Evolutionary conservation across 2,888 invertebrate species (phyloP).

Genomic region (Microplitis deprimator): DNA sequence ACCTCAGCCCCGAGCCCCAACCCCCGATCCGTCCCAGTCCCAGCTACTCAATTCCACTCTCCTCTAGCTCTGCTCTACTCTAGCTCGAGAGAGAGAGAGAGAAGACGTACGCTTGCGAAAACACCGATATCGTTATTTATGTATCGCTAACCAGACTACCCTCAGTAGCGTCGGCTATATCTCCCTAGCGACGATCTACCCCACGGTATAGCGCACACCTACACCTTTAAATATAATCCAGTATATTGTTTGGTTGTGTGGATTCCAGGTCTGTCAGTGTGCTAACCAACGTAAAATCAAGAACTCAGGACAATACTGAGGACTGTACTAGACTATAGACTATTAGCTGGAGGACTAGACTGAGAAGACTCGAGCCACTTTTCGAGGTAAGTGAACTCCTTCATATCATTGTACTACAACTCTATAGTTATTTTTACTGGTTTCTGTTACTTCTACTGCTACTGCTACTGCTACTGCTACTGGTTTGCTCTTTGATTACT

Average conservation of each 20-base stretch:
- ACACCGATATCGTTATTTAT: constrained; percentile 69
- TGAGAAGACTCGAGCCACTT: not conserved
- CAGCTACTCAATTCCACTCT: too few species aligned
- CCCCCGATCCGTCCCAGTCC: too few species aligned
- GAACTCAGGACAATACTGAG: not conserved
- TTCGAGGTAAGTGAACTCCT: not conserved
- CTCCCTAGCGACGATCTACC: constrained; percentile 31
- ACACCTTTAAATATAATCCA: not conserved
- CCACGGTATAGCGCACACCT: not conserved
- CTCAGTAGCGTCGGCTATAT: constrained; percentile 37
- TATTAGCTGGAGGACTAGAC: not conserved
- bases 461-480: too few species aligned
- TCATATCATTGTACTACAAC: too few species aligned
- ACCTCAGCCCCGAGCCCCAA: not conserved
- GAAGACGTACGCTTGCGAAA: constrained; percentile 62
- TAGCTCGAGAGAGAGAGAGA: not conserved
- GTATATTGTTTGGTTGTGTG: not conserved
- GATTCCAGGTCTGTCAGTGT: not conserved
- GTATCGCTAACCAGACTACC: constrained; percentile 58
- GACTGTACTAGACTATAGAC: not conserved
- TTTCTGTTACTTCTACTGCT: too few species aligned
- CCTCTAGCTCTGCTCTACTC: too few species aligned
- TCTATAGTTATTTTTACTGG: too few species aligned
- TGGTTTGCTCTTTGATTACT: too few species aligned
- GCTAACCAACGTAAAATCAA: not conserved